phyloP scores from a whole-genome alignment of 2,888 invertebrate species.

The Hyposoter dolosus region DNA sequence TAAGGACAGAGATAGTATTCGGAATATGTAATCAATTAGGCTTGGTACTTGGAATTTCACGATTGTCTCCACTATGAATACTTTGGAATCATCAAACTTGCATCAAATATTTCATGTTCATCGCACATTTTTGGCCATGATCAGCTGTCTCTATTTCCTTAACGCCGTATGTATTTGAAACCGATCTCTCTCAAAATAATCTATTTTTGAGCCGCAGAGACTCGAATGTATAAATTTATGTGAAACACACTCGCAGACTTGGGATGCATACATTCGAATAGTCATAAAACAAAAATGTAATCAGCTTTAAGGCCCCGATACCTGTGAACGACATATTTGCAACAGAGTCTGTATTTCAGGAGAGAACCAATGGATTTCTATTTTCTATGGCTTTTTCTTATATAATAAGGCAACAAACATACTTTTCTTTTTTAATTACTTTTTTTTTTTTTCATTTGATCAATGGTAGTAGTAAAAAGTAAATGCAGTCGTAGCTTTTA shows the following conservation, averaged over 20 bases:
- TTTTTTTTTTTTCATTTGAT: no score
- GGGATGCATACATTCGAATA: background rate
- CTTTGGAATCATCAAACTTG: background rate
- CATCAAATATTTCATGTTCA: background rate
- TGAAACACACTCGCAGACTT: background rate
- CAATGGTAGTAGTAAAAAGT: no score
- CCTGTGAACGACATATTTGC: no score
- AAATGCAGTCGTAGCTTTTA: no score
- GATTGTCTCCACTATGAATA: background rate
- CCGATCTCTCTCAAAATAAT: background rate
- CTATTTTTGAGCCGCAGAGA: background rate
- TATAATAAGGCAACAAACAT: no score
- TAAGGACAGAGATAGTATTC: background rate
- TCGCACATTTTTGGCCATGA: background rate
- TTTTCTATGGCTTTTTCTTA: no score
- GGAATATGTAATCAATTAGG: background rate
- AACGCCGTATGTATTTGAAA: background rate
- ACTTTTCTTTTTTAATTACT: no score
- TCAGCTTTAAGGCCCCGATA: background rate
- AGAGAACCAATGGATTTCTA: no score
- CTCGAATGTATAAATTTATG: background rate
- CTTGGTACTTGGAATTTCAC: background rate
- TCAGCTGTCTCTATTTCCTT: background rate
- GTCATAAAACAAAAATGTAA: background rate
- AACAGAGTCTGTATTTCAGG: no score